Percentiles rank a stretch among this genome's conserved stretches.
These are phyloP conservation scores for Nebria brevicollis DNA, from an alignment of 2,888 invertebrate genomes.

Conservation along the genomic window DNA sequence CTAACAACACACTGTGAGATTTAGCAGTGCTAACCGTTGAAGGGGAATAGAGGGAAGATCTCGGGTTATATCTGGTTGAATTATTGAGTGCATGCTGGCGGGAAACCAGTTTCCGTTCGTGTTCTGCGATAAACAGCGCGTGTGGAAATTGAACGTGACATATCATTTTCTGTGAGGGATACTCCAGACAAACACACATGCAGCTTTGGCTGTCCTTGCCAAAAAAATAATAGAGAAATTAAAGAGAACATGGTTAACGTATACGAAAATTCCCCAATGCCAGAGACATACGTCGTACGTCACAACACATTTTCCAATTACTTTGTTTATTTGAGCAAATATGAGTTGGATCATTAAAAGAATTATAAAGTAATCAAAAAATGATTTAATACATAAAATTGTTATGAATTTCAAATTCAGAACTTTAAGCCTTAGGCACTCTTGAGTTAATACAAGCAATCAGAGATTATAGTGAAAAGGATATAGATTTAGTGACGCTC, in stretches of 20 bases:
- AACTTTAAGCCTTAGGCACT: too few species aligned
- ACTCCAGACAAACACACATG: background rate
- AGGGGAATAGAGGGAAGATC: background rate
- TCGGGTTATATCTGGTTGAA: slow-evolving; percentile 30
- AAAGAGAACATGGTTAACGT: background rate
- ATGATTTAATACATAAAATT: too few species aligned
- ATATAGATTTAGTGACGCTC: too few species aligned
- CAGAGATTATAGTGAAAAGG: too few species aligned
- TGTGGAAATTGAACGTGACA: slow-evolving; percentile 38
- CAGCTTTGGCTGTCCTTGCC: background rate
- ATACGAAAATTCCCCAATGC: background rate
- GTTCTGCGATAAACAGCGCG: slow-evolving; percentile 30
- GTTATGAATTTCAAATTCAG: too few species aligned
- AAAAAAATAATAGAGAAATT: background rate
- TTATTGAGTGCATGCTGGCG: slow-evolving; percentile 29
- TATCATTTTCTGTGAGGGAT: slow-evolving; percentile 19
- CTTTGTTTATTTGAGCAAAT: too few species aligned
- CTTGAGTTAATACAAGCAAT: too few species aligned
- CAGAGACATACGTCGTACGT: background rate
- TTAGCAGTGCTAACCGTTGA: background rate
- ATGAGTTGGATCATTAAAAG: too few species aligned
- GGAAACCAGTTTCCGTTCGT: background rate
- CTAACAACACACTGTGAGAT: background rate
- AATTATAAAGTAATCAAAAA: too few species aligned
- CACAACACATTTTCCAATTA: too few species aligned